These are phyloP conservation scores for Ectobius pallidus DNA, from an alignment of 2,888 invertebrate genomes.

Conservation along the genomic window DNA sequence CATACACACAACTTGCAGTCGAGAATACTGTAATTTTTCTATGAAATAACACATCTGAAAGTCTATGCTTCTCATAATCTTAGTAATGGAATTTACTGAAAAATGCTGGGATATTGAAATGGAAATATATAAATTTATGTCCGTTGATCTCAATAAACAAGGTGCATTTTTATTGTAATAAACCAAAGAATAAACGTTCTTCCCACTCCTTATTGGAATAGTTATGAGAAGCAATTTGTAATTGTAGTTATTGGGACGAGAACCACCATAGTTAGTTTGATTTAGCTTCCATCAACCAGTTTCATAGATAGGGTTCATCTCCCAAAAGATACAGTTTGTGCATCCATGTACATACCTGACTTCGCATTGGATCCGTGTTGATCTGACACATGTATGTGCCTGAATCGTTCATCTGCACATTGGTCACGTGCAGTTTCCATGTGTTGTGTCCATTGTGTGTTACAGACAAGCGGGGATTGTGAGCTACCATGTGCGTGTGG, in stretches of 20 bases:
- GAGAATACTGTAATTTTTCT: too few relatives aligned
- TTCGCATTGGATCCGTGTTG: constrained; percentile 89
- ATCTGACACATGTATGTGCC: constrained; percentile 96
- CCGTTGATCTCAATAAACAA: too few relatives aligned
- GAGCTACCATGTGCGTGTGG: constrained; percentile 87
- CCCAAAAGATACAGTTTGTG: background rate
- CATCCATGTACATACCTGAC: constrained; percentile 74
- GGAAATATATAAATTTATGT: too few relatives aligned
- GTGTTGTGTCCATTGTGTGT: constrained; percentile 93
- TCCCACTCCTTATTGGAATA: too few relatives aligned
- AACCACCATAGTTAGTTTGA: background rate
- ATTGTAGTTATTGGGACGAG: background rate
- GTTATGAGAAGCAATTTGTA: too few relatives aligned
- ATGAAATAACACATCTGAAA: too few relatives aligned
- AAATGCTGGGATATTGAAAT: too few relatives aligned
- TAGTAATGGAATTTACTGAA: too few relatives aligned
- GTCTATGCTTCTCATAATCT: too few relatives aligned
- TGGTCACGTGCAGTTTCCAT: constrained; percentile 90
- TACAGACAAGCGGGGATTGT: constrained; percentile 84
- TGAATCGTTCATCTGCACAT: constrained; percentile 89
- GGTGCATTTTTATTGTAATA: too few relatives aligned
- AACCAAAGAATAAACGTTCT: too few relatives aligned
- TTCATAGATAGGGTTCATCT: background rate
- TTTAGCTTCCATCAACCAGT: background rate
- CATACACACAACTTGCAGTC: too few relatives aligned